Evolutionary conservation across 1,140 invertebrate genomes (phyloP), one percentile per base, ranked within the genome.

Genomic region (Pristionchus pacificus): DNA sequence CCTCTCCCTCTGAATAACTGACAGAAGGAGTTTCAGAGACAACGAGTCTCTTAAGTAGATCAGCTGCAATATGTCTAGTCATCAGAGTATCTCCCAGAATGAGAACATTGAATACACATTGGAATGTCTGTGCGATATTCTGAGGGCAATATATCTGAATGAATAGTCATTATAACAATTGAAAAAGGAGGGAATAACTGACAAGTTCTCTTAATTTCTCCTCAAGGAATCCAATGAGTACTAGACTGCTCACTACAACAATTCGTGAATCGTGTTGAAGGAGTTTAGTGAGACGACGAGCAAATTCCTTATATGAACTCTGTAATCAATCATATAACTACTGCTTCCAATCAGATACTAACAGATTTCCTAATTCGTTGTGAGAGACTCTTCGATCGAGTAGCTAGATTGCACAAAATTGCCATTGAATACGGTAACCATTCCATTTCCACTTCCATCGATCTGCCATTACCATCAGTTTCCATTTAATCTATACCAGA

Each of bases 181-280:
- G 15, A 58, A 28, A 28, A 2, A 2, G 60, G 77, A 25, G 38
- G 28, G 32, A 62, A 78, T 0, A 63, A 24, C 49, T 77, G 58
- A 78, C 77, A 3, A 69, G 65, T 60, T 79, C 79, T 27, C 78
- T 38, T n/a, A 75, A 49, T 32, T 78, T 79, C 33, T 82, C 79
- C 33, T 79, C 78, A 38, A 81, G 49, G 68, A 81, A 79, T 19
- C 78, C 78, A 15, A 81, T 78, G 13, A 79, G 28, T 13, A 79
- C 78, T 2, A 79, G 68, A 24, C 65, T 70, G 15, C 62, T 76
- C 10, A 81, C 63, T 3, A 79, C 78, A 38, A 78, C 79, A 13
- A 69, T 78, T 25, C 74, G 28, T 57, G 79, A 81, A 72, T 77
- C 68, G 63, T 77, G 64, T n/a, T 57, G 65, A 49, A 79, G 59